Evolutionary conservation across 2,113 vertebrate species (phyloP).

Genomic region (Delphinus delphis): DNA sequence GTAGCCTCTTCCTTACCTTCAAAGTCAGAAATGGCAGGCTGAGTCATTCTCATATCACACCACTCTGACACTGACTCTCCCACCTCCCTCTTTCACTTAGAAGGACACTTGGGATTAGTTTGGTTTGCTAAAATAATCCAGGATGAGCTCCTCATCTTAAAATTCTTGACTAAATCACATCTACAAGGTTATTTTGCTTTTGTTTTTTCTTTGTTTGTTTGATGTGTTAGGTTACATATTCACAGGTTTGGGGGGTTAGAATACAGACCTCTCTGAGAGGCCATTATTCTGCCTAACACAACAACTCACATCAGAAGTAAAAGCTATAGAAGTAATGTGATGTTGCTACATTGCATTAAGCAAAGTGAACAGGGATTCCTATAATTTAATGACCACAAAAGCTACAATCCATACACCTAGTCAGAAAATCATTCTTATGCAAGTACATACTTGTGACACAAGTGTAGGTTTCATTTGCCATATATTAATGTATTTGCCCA

Average conservation of each 20-base stretch:
- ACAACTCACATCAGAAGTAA: not conserved
- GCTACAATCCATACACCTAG: conserved; percentile 4
- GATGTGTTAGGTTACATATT: not conserved
- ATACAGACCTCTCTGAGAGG: not conserved
- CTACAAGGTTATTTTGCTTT: not conserved
- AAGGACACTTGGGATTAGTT: not conserved
- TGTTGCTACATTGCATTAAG: not conserved
- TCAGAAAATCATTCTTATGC: conserved; percentile 50
- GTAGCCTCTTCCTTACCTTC: not conserved
- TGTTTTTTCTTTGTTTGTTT: not conserved
- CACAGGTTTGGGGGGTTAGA: not conserved
- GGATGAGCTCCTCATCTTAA: not conserved
- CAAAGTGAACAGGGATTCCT: conserved; percentile 26
- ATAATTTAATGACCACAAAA: conserved; percentile 49
- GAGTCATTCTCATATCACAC: not conserved
- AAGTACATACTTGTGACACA: conserved; percentile 35
- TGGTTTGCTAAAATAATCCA: not conserved
- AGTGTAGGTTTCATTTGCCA: conserved; percentile 49
- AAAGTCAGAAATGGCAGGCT: not conserved
- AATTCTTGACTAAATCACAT: not conserved
- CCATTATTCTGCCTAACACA: not conserved
- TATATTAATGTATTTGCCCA: conserved; percentile 33
- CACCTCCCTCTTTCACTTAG: not conserved
- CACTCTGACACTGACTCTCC: not conserved
- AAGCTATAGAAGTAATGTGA: not conserved